Conservation (phyloP, 2,113 vertebrate species). For the Glareola pratincola region DNA sequence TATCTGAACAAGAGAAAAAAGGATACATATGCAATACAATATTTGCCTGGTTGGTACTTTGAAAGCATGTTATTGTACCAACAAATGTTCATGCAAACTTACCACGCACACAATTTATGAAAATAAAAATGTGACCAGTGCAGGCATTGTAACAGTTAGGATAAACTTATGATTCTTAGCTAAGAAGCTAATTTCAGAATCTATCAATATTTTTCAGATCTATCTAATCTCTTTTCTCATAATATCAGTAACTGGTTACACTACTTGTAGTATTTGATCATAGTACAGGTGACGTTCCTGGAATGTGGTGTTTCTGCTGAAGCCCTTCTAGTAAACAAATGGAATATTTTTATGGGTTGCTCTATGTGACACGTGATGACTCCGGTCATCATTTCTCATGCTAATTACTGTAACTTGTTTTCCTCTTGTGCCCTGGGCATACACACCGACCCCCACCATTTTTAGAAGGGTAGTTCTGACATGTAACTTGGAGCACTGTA, state of each 20-base stretch:
- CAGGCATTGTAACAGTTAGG: neutral
- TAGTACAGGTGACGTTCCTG: fast-evolving
- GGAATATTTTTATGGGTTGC: neutral
- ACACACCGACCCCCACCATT: neutral
- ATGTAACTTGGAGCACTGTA: neutral
- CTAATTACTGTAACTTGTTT: neutral
- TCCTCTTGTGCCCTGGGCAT: neutral
- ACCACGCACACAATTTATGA: neutral
- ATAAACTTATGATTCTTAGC: neutral
- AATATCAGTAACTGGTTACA: neutral
- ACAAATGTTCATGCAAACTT: neutral
- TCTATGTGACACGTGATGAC: neutral
- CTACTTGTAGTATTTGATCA: neutral
- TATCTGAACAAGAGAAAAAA: neutral
- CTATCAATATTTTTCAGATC: neutral
- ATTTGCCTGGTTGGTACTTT: neutral
- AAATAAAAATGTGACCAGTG: neutral
- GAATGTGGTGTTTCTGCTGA: neutral
- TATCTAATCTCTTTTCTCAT: neutral
- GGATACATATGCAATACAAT: neutral
- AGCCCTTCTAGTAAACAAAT: neutral
- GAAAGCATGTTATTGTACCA: neutral
- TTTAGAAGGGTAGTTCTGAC: neutral
- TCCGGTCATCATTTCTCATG: neutral
- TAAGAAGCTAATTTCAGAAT: neutral